A percentile compares a stretch with the other conserved stretches of the same genome.
These are phyloP conservation scores for Enhydra lutris DNA, from an alignment of 2,113 vertebrate species.

Conservation along the genomic window DNA sequence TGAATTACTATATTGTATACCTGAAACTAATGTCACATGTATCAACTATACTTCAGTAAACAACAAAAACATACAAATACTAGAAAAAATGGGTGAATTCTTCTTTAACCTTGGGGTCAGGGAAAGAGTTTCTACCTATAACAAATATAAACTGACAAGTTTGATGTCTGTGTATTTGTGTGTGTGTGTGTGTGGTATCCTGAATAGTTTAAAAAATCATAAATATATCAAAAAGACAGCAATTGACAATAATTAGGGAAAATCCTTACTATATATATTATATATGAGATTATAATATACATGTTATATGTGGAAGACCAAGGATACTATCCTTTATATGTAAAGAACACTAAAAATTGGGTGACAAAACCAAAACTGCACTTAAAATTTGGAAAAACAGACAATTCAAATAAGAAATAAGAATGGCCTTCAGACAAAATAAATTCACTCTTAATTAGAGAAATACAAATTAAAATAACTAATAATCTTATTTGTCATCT, in stretches of 20 bases:
- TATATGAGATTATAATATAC: neutral
- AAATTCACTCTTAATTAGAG: neutral
- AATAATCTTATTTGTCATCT: neutral
- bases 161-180: neutral
- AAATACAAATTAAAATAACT: neutral
- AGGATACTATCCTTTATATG: neutral
- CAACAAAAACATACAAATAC: neutral
- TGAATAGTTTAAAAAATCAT: neutral
- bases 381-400: neutral
- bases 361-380: neutral
- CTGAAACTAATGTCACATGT: neutral
- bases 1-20: neutral
- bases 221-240: neutral
- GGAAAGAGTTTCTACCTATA: neutral
- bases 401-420: neutral
- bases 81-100: neutral
- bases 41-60: neutral
- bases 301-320: neutral
- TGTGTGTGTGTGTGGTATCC: neutral
- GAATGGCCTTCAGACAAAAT: neutral
- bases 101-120: neutral
- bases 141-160: neutral
- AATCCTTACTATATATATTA: neutral
- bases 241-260: neutral
- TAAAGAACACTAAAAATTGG: neutral